Percentiles rank a stretch among this genome's conserved stretches.
Evolutionary conservation across 2,797 vertebrate genomes (phyloP).

Genomic region (Brachymystax lenok): DNA sequence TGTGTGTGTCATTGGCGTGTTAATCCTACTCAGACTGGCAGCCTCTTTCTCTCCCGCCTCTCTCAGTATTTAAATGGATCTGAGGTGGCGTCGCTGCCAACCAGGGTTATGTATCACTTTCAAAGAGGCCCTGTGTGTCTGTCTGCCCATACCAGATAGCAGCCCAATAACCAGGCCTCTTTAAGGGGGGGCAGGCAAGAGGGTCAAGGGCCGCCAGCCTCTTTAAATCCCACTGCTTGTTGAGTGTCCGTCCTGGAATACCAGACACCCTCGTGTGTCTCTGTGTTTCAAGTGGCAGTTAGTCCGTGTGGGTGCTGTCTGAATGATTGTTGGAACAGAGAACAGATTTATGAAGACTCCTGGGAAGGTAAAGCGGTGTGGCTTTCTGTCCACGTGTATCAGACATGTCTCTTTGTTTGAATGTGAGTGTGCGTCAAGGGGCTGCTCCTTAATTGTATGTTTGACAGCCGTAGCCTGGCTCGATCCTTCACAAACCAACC

Average conservation of each 20-base stretch:
- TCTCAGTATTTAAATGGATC: constrained; percentile 66
- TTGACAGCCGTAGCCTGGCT: constrained; percentile 60
- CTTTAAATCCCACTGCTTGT: constrained; percentile 53
- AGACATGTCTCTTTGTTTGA: constrained; percentile 22
- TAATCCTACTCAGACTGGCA: constrained; percentile 70
- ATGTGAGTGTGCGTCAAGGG: constrained; percentile 37
- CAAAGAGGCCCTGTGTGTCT: constrained; percentile 72
- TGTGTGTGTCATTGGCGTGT: constrained; percentile 29
- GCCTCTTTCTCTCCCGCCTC: constrained; percentile 53
- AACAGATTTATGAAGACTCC: constrained; percentile 68
- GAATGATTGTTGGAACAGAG: constrained; percentile 58
- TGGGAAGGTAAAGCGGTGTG: constrained; percentile 50
- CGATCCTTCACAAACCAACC: constrained; percentile 38
- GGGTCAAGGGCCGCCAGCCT: neutral
- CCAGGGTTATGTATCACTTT: constrained; percentile 75
- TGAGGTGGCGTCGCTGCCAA: constrained; percentile 72
- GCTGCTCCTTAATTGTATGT: constrained; percentile 55
- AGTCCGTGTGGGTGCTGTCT: constrained; percentile 10
- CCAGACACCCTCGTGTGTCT: constrained; percentile 40
- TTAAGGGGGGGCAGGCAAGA: neutral
- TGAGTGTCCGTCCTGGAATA: constrained; percentile 71
- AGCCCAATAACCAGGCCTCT: constrained; percentile 8
- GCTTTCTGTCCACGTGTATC: constrained; percentile 57
- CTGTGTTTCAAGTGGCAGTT: no score
- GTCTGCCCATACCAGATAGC: constrained; percentile 56